Percentiles rank a stretch among this genome's conserved stretches.
Evolutionary conservation across 2,113 vertebrate genomes (phyloP).

Genomic region (Prinia subflava): DNA sequence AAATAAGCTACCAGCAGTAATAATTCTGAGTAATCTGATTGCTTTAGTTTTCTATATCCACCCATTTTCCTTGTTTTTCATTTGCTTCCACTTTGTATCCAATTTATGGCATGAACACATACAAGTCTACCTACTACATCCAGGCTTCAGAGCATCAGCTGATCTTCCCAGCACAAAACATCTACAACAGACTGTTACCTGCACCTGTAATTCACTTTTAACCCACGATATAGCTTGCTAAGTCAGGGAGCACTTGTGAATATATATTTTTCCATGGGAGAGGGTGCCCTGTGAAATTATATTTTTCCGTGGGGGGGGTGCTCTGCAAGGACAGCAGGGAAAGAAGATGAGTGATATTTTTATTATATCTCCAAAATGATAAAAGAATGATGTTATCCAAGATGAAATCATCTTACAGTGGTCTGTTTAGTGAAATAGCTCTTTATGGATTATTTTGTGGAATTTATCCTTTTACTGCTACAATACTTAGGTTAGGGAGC

Average conservation of each 20-base stretch:
- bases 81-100: background rate
- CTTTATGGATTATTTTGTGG: background rate
- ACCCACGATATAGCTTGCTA: background rate
- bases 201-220: background rate
- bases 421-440: background rate
- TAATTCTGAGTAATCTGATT: conserved; percentile 14
- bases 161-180: background rate
- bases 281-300: background rate
- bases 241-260: background rate
- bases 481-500: background rate
- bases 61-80: background rate
- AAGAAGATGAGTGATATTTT: background rate
- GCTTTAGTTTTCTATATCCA: background rate
- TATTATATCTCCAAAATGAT: background rate
- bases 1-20: background rate
- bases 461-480: background rate
- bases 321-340: background rate
- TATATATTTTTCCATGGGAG: background rate
- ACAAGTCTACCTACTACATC: background rate
- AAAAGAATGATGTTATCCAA: background rate
- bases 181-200: background rate
- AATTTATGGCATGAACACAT: background rate
- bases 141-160: background rate
- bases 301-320: background rate
- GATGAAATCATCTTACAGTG: background rate